A percentile compares a stretch with the other conserved stretches of the same genome.
Conservation (phyloP, 2,797 vertebrate species). For the Lithobates pipiens region DNA sequence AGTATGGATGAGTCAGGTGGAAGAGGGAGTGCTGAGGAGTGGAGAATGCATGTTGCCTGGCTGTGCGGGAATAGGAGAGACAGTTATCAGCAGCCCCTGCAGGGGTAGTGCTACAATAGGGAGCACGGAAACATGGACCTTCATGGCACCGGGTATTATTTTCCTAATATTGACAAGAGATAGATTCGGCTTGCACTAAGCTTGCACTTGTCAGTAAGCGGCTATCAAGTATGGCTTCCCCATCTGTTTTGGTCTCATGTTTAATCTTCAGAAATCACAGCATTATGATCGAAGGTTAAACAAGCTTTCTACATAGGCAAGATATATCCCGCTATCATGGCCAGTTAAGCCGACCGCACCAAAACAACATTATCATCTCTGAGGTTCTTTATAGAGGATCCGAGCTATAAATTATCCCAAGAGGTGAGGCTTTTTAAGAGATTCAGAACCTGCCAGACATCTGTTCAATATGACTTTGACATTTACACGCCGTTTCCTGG, state of each 20-base stretch:
- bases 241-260: neutral
- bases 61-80: too few relatives aligned
- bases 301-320: neutral
- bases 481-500: slow-evolving; percentile 26
- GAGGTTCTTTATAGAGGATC: slow-evolving; percentile 21
- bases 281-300: neutral
- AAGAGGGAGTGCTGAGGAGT: too few relatives aligned
- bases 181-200: too few relatives aligned
- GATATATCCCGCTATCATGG: slow-evolving; percentile 1
- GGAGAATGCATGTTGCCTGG: too few relatives aligned
- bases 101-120: too few relatives aligned
- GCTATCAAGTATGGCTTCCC: neutral
- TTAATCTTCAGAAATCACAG: neutral
- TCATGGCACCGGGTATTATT: too few relatives aligned
- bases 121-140: too few relatives aligned
- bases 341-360: neutral
- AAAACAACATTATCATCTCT: slow-evolving; percentile 22
- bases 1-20: too few relatives aligned
- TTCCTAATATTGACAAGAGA: too few relatives aligned
- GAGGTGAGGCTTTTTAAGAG: slow-evolving; percentile 23
- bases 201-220: too few relatives aligned
- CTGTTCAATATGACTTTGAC: slow-evolving; percentile 41
- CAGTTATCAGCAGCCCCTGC: too few relatives aligned
- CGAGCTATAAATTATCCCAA: slow-evolving; percentile 14
- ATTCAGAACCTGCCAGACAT: slow-evolving; percentile 32